Evolutionary conservation across 2,797 vertebrate species (phyloP), one percentile per base, ranked within the genome.

Genomic region (Paedocypris micromegethes): DNA sequence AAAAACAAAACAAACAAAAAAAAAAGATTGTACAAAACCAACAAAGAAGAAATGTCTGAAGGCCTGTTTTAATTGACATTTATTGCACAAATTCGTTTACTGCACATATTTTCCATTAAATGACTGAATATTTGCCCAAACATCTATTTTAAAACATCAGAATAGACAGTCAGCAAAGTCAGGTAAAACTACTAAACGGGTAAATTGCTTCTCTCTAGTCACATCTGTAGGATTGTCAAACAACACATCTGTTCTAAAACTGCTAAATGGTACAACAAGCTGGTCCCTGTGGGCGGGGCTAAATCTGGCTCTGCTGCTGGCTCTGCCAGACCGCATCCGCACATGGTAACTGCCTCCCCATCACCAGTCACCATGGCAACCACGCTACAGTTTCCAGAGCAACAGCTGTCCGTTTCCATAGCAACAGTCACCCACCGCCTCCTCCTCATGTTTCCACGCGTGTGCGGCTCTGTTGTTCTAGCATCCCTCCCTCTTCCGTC

Each of bases 351-450:
- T 57, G 65, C 43, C 58, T 62, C 61, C 58, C 9, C 23, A 23
- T 23, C 23, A 23, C 37, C 63, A 67, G 64, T 80, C 55, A 72
- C 77, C 72, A 81, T 77, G 74, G 73, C 70, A 77, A 81, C 79
- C 53, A 52, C 68, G 65, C 64, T 70, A 75, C 73, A 67, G 62
- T 77, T 70, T 50, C 64, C 56, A 77, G 64, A 42, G 68, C 75
- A 77, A 77, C 78, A 80, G 76, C 74, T 68, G 76, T 65, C 72
- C 40, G 69, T 51, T 78, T 50, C 76, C 64, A 70, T 63, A 56
- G 58, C 64, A 79, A 79, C 75, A 60, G 54, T 72, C 73, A 70
- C 54, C 72, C 76, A 62, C 58, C 48, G 47, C 46, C 53, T 64
- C 55, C 3, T 38, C 23, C 9, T 55, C 9, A 39, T 39, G 49